phyloP scores from a whole-genome alignment of 2,888 invertebrate species.

The Lithophane semibrunnea region DNA sequence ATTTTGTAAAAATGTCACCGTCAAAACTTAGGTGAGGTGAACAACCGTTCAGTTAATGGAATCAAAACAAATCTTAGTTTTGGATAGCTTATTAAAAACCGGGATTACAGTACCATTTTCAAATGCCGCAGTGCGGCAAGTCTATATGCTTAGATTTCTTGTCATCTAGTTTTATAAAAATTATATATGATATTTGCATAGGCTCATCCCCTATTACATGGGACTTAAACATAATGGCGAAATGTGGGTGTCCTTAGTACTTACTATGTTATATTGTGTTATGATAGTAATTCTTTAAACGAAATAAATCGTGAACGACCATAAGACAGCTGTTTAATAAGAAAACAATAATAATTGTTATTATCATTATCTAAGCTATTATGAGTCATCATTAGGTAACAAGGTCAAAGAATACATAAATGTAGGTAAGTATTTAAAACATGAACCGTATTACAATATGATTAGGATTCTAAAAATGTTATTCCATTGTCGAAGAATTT shows the following conservation, averaged over 20 bases:
- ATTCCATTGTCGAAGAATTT: not conserved
- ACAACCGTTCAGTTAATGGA: no score
- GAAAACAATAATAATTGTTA: constrained; percentile 29
- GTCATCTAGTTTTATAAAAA: not conserved
- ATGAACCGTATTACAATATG: constrained; percentile 3
- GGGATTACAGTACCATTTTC: not conserved
- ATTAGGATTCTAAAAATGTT: constrained; percentile 12
- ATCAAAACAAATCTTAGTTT: no score
- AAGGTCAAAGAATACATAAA: constrained; percentile 12
- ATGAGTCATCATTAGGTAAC: constrained; percentile 38
- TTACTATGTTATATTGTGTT: not conserved
- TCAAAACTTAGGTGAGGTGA: no score
- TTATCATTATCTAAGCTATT: constrained; percentile 26
- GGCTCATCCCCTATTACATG: not conserved
- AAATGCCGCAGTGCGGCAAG: constrained; percentile 13
- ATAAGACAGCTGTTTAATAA: constrained; percentile 28
- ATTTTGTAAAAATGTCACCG: no score
- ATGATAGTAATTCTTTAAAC: not conserved
- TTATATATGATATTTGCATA: not conserved
- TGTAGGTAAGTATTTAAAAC: constrained; percentile 3
- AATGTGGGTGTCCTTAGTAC: no score
- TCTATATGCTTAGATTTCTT: not conserved
- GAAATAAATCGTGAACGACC: not conserved
- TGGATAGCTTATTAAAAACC: not conserved
- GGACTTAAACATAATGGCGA: not conserved